Conservation (phyloP, 1,140 invertebrate genomes). For the Drosophila erecta region DNA sequence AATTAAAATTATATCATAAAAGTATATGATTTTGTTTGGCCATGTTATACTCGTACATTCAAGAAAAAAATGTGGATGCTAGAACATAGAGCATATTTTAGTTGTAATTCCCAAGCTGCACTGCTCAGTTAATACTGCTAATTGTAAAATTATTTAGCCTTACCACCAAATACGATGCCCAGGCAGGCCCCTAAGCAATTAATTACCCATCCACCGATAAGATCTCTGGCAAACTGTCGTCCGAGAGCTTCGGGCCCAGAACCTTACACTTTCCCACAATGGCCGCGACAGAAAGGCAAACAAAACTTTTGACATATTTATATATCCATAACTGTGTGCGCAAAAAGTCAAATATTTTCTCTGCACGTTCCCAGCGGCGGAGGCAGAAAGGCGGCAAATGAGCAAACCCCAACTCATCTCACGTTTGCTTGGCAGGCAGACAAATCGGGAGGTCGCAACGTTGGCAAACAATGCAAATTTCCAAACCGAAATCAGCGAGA, state of each 20-base stretch:
- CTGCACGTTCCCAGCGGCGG: constrained; percentile 63
- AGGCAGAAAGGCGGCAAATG: constrained; percentile 28
- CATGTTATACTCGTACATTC: no score
- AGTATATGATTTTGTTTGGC: no score
- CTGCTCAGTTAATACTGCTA: background rate
- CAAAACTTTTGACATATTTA: constrained; percentile 70
- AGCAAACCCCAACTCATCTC: constrained; percentile 52
- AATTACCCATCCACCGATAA: constrained; percentile 28
- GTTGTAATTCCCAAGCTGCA: no score
- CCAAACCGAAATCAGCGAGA: constrained; percentile 7
- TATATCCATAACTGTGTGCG: constrained; percentile 65
- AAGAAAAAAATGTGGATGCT: no score
- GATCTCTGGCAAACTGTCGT: constrained; percentile 23
- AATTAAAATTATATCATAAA: no score
- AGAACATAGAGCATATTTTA: no score
- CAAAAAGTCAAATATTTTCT: constrained; percentile 75
- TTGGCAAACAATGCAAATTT: constrained; percentile 74
- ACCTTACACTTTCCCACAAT: constrained; percentile 53
- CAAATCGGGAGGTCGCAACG: constrained; percentile 56
- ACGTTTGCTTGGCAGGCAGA: constrained; percentile 57
- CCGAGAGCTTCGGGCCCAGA: constrained; percentile 18
- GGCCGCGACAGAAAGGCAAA: constrained; percentile 49
- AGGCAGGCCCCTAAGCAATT: constrained; percentile 5
- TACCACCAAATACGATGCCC: constrained; percentile 6
- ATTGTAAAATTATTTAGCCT: background rate